phyloP scores from a whole-genome alignment of 1,140 invertebrate genomes.

The Cryptotermes secundus region DNA sequence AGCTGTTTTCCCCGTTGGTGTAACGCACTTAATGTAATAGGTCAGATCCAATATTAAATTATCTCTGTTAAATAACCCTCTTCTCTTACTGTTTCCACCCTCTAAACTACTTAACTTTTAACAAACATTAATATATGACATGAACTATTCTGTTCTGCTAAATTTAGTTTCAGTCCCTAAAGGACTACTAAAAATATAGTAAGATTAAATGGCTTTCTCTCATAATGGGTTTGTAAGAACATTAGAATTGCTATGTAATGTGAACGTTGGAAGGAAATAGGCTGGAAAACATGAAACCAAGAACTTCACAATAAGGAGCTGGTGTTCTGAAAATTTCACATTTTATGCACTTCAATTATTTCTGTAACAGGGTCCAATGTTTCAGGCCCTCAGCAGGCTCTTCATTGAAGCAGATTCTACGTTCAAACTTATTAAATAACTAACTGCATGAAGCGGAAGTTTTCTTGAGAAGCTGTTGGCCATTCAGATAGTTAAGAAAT shows the following conservation, averaged over 20 bases:
- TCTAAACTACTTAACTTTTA: background rate
- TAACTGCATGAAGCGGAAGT: no score
- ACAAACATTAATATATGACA: slow-evolving; percentile 6
- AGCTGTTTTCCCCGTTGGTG: no score
- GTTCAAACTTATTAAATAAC: no score
- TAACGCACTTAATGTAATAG: slow-evolving; percentile 1
- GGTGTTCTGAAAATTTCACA: no score
- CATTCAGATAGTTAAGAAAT: no score
- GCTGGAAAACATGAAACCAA: background rate
- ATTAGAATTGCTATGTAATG: background rate
- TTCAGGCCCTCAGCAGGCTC: no score
- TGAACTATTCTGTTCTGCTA: slow-evolving; percentile 2
- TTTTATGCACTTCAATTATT: no score
- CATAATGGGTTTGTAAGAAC: background rate
- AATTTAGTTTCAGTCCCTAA: background rate
- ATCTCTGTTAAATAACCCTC: background rate
- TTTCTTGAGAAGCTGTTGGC: no score
- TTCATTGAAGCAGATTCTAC: no score
- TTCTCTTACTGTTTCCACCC: background rate
- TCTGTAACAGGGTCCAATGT: no score
- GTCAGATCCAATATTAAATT: slow-evolving; percentile 14
- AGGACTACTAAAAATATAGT: background rate
- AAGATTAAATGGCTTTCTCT: background rate
- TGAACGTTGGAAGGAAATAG: background rate
- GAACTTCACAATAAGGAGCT: background rate